phyloP scores from a whole-genome alignment of 2,113 vertebrate genomes.

The Eira barbara region DNA sequence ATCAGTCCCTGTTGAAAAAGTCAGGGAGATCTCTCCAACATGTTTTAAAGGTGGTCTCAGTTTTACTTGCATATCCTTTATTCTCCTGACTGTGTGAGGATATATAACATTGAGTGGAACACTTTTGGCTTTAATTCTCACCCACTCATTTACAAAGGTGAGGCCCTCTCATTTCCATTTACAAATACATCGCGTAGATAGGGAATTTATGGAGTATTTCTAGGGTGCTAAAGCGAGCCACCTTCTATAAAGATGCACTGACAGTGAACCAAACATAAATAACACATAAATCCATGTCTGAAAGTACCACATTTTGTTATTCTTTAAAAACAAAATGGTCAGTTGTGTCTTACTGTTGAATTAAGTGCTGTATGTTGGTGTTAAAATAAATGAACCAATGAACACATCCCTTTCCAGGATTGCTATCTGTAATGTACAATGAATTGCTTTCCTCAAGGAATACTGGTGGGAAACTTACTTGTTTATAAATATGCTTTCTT shows the following conservation, averaged over 20 bases:
- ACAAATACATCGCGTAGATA: background rate
- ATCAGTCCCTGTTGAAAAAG: background rate
- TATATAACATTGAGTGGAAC: background rate
- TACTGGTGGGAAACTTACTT: background rate
- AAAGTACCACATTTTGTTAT: background rate
- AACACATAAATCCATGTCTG: background rate
- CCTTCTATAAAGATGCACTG: background rate
- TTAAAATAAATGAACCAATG: background rate
- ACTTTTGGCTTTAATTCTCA: background rate
- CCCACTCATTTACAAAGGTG: background rate
- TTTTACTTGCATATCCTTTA: background rate
- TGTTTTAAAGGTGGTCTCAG: background rate
- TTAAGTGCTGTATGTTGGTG: background rate
- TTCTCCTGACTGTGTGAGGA: background rate
- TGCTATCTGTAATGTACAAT: constrained; percentile 20
- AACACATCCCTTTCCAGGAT: background rate
- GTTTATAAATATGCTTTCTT: background rate
- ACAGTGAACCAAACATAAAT: background rate
- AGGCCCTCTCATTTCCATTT: background rate
- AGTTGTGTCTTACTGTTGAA: background rate
- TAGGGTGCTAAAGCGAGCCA: background rate
- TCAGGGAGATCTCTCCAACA: background rate
- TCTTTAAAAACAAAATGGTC: background rate
- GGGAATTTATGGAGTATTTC: background rate
- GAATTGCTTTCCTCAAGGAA: constrained; percentile 38